These are phyloP conservation scores for Lasius fuliginosus DNA, from an alignment of 2,888 invertebrate species.

Conservation along the genomic window DNA sequence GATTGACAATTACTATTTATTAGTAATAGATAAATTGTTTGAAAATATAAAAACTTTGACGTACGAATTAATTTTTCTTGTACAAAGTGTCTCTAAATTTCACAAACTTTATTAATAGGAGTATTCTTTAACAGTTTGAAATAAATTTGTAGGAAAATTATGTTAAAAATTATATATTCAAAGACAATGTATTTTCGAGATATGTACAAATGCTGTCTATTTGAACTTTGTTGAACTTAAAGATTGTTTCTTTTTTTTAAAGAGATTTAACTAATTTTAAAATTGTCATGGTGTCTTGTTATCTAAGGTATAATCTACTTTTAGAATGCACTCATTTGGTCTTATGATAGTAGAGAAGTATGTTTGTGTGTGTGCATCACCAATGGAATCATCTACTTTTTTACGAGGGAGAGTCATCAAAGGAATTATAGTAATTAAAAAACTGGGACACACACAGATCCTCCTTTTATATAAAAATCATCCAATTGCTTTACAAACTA, in stretches of 20 bases:
- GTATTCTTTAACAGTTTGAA: background rate
- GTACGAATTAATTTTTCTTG: background rate
- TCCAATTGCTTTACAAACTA: background rate
- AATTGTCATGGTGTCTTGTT: background rate
- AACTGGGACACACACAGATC: background rate
- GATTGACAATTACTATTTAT: background rate
- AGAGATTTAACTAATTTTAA: background rate
- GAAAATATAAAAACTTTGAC: background rate
- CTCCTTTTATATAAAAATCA: background rate
- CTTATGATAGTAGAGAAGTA: background rate
- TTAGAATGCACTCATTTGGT: background rate
- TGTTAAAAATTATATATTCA: background rate
- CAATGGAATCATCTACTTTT: background rate
- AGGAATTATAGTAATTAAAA: slow-evolving; percentile 4
- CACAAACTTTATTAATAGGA: background rate
- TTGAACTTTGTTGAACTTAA: background rate
- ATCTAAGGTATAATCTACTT: background rate
- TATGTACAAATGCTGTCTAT: background rate
- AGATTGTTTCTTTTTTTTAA: background rate
- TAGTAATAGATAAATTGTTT: background rate
- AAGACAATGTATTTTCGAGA: background rate
- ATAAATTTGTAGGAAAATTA: background rate
- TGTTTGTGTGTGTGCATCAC: background rate
- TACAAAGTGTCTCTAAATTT: background rate
- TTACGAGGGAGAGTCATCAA: background rate